These are phyloP conservation scores for Strigamia transsilvanica DNA, from an alignment of 2,888 invertebrate species.

Conservation along the genomic window DNA sequence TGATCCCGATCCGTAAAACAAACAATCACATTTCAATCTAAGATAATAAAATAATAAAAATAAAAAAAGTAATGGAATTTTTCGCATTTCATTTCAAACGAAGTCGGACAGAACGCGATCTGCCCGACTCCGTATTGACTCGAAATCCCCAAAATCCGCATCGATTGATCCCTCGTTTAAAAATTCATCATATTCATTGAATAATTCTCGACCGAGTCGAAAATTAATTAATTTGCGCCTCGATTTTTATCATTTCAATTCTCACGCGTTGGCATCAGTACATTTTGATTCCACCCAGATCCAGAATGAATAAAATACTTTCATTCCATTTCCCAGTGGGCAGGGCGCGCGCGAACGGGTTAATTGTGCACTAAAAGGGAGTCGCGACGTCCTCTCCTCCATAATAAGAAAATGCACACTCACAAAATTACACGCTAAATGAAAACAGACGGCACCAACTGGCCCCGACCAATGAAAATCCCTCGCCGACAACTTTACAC, in stretches of 20 bases:
- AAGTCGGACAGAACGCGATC: not conserved
- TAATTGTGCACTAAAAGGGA: constrained; percentile 25
- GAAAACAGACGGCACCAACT: constrained; percentile 36
- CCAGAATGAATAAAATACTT: not conserved
- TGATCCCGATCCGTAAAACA: not conserved
- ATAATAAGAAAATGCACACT: constrained; percentile 12
- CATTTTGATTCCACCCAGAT: no score
- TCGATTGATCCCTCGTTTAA: constrained; percentile 1
- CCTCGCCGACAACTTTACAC: constrained; percentile 18
- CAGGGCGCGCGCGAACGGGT: not conserved
- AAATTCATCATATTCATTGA: constrained; percentile 2
- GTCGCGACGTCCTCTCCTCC: not conserved
- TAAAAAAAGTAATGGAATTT: not conserved
- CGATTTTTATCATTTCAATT: constrained; percentile 12
- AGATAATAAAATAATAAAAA: not conserved
- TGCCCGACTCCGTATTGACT: not conserved
- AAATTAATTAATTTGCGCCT: constrained; percentile 34
- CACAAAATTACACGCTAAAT: constrained; percentile 31
- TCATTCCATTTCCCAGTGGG: constrained; percentile 1
- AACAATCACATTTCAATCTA: not conserved
- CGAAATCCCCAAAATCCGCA: not conserved
- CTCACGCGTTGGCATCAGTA: constrained; percentile 11
- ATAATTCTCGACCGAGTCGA: not conserved
- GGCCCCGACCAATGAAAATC: constrained; percentile 14
- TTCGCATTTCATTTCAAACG: not conserved